Base-by-base conservation (phyloP, 1,140 invertebrate species). In the Drosophila melanogaster region DNA sequence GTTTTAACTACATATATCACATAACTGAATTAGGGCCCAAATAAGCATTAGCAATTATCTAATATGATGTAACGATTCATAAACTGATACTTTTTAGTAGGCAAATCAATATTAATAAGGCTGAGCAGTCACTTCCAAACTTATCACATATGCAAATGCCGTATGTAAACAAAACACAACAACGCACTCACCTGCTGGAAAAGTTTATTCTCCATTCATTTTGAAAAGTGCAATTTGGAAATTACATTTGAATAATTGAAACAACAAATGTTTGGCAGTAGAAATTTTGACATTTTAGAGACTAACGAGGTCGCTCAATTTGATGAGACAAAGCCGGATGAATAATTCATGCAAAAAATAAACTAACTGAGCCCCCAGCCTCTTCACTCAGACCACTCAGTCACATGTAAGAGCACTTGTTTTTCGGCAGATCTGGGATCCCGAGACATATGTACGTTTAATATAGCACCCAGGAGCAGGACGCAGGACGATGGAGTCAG, bases 241-340 rank as follows among this genome's bases (percentile, higher is more conserved):
- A 86, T 86, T 87, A 86, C 83, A 83, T 86, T 76, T 86, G 78
- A 86, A 86, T 86, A 86, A 86, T 86, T 81, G 83, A 86, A 83
- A 83, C 61, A 79, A 87, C 83, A 87, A 86, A 86, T 87, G 81
- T 81, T 62, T 84, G 67, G 57, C 74, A 47, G 69, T 76, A 71
- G 75, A 87, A 87, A 76, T 87, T 86, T 79, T 81, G 75, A 87
- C 75, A 81, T 71, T 87, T 79, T 75, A 54, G 60, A 70, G 79
- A 70, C 51, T 66, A 81, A 86, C 83, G 74, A 79, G 74, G 74
- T 79, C 75, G 69, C 81, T 86, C 75, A 87, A 87, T 83, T 86
- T 86, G 81, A 87, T 87, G 81, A 79, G 70, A 86, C 71, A 72
- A 81, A 64, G 83, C 65, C 50, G 55, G 60, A 81, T 86, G 74